Evolutionary conservation across 2,797 vertebrate species (phyloP).

Genomic region (Holocentrus rufus): DNA sequence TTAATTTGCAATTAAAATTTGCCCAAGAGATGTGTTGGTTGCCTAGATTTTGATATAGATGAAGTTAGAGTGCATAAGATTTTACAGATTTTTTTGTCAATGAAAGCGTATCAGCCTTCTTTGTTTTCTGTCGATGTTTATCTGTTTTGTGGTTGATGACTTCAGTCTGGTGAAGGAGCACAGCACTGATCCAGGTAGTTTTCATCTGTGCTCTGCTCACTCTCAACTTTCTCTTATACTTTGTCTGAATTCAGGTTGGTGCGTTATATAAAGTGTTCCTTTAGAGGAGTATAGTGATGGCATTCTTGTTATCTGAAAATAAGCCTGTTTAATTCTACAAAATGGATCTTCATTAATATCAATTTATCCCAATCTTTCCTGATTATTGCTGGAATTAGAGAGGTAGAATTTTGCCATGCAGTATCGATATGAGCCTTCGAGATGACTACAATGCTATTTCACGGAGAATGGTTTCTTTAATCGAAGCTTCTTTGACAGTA

Average conservation of each 20-base stretch:
- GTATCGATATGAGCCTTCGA: constrained; percentile 59
- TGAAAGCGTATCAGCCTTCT: neutral
- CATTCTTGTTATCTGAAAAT: constrained; percentile 59
- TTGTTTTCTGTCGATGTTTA: constrained; percentile 69
- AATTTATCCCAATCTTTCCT: constrained; percentile 55
- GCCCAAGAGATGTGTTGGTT: neutral
- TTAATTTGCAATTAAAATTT: neutral
- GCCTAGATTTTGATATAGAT: neutral
- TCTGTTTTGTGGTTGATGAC: constrained; percentile 67
- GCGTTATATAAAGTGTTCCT: constrained; percentile 30
- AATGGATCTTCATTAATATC: constrained; percentile 65
- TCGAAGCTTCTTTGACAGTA: constrained; percentile 57
- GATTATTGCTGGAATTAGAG: constrained; percentile 57
- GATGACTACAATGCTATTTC: constrained; percentile 66
- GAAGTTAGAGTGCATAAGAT: neutral
- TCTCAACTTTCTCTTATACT: neutral
- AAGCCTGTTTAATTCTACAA: constrained; percentile 54
- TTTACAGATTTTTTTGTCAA: neutral
- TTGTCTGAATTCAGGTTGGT: constrained; percentile 32
- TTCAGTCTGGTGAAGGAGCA: constrained; percentile 60
- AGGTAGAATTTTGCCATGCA: constrained; percentile 45
- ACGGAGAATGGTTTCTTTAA: constrained; percentile 73
- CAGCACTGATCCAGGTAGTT: constrained; percentile 21
- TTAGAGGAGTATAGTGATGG: constrained; percentile 23
- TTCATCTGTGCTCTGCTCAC: no score